These are phyloP conservation scores for Salvator merianae DNA, from an alignment of 2,113 vertebrate genomes.

Conservation along the genomic window DNA sequence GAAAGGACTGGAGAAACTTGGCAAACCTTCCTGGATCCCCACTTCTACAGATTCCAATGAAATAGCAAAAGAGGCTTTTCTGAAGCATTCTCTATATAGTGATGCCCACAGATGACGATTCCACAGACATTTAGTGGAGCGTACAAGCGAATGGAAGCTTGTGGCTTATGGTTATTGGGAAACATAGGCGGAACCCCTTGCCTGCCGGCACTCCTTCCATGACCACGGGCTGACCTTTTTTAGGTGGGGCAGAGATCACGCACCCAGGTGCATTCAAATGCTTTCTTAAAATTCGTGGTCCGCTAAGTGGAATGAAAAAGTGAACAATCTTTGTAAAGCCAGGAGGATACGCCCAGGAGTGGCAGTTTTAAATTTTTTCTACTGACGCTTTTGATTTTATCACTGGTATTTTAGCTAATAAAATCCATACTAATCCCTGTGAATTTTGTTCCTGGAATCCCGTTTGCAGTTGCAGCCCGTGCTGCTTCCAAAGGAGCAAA, in stretches of 20 bases:
- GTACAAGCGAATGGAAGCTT: no score
- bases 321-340: constrained; percentile 3
- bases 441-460: neutral
- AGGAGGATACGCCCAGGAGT: neutral
- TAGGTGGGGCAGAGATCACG: no score
- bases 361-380: constrained; percentile 32
- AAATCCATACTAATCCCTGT: constrained; percentile 8
- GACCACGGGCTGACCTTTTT: no score
- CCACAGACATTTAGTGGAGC: no score
- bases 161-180: no score
- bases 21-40: no score
- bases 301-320: no score
- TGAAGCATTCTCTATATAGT: neutral
- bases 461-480: neutral
- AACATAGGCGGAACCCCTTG: neutral
- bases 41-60: neutral
- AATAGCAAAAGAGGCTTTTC: neutral
- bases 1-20: neutral
- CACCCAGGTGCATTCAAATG: no score
- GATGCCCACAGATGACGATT: neutral
- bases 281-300: neutral
- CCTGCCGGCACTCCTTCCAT: neutral
- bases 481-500: neutral
- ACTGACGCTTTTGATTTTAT: constrained; percentile 3
- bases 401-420: constrained; percentile 32